phyloP scores from a whole-genome alignment of 2,797 vertebrate species.

The Takifugu rubripes region DNA sequence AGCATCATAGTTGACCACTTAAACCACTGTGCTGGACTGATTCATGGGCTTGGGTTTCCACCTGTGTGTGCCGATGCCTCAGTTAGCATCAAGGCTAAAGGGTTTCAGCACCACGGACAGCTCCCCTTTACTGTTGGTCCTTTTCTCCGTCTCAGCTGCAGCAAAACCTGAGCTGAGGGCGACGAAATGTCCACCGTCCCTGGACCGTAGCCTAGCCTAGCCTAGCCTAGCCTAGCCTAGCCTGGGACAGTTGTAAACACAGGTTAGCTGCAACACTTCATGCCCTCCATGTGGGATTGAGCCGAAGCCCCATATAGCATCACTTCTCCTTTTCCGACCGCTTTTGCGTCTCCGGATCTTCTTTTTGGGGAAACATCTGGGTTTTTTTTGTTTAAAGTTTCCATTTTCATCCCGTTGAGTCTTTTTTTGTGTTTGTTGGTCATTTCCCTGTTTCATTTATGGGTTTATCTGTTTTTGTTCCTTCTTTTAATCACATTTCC shows the following conservation, averaged over 20 bases:
- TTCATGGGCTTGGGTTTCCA: no score
- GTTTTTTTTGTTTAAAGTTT: neutral
- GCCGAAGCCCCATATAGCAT: no score
- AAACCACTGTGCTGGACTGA: no score
- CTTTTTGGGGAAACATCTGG: conserved; percentile 2
- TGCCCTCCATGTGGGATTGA: conserved; percentile 20
- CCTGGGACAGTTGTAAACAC: no score
- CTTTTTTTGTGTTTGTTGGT: neutral
- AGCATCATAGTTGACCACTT: no score
- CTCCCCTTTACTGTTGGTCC: conserved; percentile 21
- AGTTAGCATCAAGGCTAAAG: conserved; percentile 2
- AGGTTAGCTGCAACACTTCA: conserved; percentile 30
- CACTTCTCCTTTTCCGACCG: neutral
- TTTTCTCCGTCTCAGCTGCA: neutral
- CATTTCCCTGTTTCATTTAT: neutral
- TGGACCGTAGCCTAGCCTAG: no score
- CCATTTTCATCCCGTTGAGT: conserved; percentile 7
- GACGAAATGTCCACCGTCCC: no score
- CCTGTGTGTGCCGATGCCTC: no score
- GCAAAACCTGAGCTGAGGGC: no score
- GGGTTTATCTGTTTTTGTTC: conserved; percentile 15
- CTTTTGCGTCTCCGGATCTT: conserved; percentile 15
- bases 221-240: no score
- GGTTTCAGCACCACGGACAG: conserved; percentile 62
- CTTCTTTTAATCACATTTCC: conserved; percentile 2